These are phyloP conservation scores for Porites lutea DNA, from an alignment of 64 coral and sea anemone genomes.

Conservation along the genomic window DNA sequence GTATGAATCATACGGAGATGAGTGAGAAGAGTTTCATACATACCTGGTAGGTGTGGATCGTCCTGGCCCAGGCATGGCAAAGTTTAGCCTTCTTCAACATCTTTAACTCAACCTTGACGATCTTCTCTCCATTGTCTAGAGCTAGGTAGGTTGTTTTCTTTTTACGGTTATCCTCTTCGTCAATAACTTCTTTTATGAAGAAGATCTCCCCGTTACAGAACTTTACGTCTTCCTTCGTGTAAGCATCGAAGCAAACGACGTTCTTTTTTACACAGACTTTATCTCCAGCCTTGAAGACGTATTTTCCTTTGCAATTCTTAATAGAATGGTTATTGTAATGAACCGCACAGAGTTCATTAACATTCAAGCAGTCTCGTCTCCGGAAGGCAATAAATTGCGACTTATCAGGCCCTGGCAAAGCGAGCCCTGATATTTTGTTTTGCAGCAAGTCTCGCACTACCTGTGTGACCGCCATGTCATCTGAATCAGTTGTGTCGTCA, in stretches of 20 bases:
- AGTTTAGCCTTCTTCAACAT: slow-evolving; percentile 63
- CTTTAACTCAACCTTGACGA: slow-evolving; percentile 40
- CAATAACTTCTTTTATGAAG: slow-evolving; percentile 54
- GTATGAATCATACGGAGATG: neutral
- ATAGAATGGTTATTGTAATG: slow-evolving; percentile 59
- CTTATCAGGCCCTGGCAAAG: slow-evolving; percentile 11
- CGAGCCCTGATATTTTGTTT: neutral
- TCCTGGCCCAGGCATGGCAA: slow-evolving; percentile 65
- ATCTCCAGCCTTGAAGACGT: slow-evolving; percentile 54
- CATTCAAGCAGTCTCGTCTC: slow-evolving; percentile 33
- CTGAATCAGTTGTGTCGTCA: neutral
- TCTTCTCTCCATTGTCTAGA: slow-evolving; percentile 65
- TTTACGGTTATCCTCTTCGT: neutral
- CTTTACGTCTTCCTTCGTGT: slow-evolving; percentile 1
- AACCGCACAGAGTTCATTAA: slow-evolving; percentile 56
- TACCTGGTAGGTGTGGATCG: slow-evolving; percentile 81
- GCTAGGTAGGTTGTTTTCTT: slow-evolving; percentile 50
- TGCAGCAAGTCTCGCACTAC: slow-evolving; percentile 40
- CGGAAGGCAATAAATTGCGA: slow-evolving; percentile 77
- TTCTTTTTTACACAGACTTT: slow-evolving; percentile 75
- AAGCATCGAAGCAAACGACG: slow-evolving; percentile 30
- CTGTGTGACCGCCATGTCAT: neutral
- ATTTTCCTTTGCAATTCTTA: slow-evolving; percentile 58
- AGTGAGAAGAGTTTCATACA: neutral
- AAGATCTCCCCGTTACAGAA: slow-evolving; percentile 82